A percentile compares a stretch with the other conserved stretches of the same genome.
Conservation (phyloP, 2,797 vertebrate genomes). For the Silurus lanzhouensis region DNA sequence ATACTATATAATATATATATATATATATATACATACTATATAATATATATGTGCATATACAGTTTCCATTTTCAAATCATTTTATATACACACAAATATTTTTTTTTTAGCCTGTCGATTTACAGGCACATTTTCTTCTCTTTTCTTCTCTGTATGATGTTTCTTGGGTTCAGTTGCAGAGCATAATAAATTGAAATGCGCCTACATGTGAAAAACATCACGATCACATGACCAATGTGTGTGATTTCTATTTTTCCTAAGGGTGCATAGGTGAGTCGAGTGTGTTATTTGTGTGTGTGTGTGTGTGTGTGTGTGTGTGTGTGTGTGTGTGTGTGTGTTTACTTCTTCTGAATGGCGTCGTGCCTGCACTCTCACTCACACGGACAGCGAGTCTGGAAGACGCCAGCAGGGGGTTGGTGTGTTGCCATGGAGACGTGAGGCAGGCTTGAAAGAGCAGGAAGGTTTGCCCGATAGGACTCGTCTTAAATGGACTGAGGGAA, state of each 20-base stretch:
- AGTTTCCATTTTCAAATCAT: background rate
- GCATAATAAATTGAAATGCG: background rate
- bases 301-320: conserved; percentile 16
- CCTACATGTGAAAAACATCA: too few relatives aligned
- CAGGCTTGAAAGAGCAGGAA: conserved; percentile 79
- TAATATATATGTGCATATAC: background rate
- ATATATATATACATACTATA: too few relatives aligned
- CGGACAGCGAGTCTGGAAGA: conserved; percentile 78
- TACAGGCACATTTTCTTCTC: background rate
- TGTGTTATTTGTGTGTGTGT: background rate
- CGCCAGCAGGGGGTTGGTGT: conserved; percentile 79
- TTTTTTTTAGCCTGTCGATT: background rate
- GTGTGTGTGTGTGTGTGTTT: conserved; percentile 34
- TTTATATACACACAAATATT: background rate
- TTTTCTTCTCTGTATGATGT: background rate
- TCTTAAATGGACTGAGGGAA: conserved; percentile 73
- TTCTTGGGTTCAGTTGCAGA: background rate
- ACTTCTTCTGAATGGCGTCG: conserved; percentile 64
- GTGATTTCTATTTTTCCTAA: background rate
- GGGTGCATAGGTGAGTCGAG: background rate
- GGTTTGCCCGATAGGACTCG: conserved; percentile 79
- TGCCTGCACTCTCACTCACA: conserved; percentile 77
- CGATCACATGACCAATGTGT: background rate
- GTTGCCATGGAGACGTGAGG: conserved; percentile 83
- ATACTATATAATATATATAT: too few relatives aligned